Percentiles rank a stretch among this genome's conserved stretches.
Evolutionary conservation across 2,888 invertebrate species (phyloP).

Genomic region (Habrosyne pyritoides): DNA sequence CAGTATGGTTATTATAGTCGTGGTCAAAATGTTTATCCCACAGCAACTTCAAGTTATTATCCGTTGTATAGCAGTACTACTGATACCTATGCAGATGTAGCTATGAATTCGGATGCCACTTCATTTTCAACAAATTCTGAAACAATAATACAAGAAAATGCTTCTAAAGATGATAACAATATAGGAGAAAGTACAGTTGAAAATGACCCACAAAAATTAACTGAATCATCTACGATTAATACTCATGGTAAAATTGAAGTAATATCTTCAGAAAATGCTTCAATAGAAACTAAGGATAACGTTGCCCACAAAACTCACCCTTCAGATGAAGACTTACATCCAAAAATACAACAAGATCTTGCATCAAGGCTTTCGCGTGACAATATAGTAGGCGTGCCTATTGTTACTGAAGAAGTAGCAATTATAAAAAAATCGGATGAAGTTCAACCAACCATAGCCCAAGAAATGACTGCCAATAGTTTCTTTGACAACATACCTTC

Average conservation of each 20-base stretch:
- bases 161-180: neutral
- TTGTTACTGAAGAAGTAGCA: constrained; percentile 16
- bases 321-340: neutral
- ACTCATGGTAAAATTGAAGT: neutral
- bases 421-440: constrained; percentile 7
- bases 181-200: neutral
- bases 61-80: constrained; percentile 14
- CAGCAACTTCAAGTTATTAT: constrained; percentile 23
- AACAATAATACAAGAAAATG: neutral
- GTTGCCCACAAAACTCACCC: neutral
- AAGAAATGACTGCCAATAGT: constrained; percentile 13
- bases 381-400: neutral
- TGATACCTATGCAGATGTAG: neutral
- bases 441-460: constrained; percentile 8
- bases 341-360: neutral
- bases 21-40: constrained; percentile 24
- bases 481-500: constrained; percentile 15
- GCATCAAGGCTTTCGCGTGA: neutral
- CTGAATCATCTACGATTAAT: neutral
- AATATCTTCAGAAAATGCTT: neutral
- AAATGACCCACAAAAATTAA: neutral
- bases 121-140: neutral
- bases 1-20: constrained; percentile 29
- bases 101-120: neutral
- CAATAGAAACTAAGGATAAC: neutral